Base-by-base conservation (phyloP, 1,140 invertebrate genomes). In the Diabrotica undecimpunctata region DNA sequence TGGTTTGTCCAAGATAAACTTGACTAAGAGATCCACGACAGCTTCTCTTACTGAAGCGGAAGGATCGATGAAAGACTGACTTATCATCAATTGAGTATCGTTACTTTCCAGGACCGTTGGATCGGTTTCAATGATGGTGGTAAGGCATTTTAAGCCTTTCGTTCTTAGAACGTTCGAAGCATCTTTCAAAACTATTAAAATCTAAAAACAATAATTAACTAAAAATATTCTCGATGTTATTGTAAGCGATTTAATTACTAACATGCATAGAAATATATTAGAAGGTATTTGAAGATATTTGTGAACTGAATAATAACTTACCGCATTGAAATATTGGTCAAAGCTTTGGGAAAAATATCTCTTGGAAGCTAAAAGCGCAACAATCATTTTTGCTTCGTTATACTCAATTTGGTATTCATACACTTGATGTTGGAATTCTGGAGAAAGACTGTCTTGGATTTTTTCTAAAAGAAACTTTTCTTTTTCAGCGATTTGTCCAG, bases 61-160 rank as follows among this genome's bases (percentile, higher is more conserved):
- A 67, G 95, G 91, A 81, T 99, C 97, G 7, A 98, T 83, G 77
- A 99, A 95, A 64, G 96, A 94, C 62, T 93, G 89, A 77, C 96
- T 92, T 0, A 99, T 97, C 60, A 95, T 96, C 76, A 92, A 85
- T 80, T 98, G 95, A 91, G 99, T 98, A 75, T 99, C 96, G 54
- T 85, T 87, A 67, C 95, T 81, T 13, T 90, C 93, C 53, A 99
- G 80, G 56, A 99, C 96, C 55, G 89, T 88, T 5, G 96, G 93
- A 83, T 99, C 97, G 11, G 95, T 95, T 81, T 99, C 97, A 14
- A 99, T 95, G 62, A 99, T 97, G 85, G 95, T 94, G 11, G 96
- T 96, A 60, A 99, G 82, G 81, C 97, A 99, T 81, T 98, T 98
- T 91, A 99, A 97, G 10, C 97, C 97, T 81, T 98, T 98, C 5